These are phyloP conservation scores for Phrynocephalus versicolor DNA, from an alignment of 2,113 vertebrate genomes.

Conservation along the genomic window DNA sequence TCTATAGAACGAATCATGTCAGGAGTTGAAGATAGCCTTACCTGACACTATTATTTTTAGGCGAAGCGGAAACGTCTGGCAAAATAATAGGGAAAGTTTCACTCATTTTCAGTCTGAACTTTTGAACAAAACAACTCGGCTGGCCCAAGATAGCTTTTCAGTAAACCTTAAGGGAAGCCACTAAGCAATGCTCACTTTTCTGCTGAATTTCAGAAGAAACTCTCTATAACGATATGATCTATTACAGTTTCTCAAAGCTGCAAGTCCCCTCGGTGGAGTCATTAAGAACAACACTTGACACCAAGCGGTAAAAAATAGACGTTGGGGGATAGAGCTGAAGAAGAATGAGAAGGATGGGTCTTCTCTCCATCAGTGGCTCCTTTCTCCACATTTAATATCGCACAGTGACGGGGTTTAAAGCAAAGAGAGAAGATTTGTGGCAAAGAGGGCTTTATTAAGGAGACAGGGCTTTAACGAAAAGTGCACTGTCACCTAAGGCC, in stretches of 20 bases:
- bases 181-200: constrained; percentile 46
- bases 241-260: constrained; percentile 34
- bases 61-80: not conserved
- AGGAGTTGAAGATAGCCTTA: no score
- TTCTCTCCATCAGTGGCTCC: not conserved
- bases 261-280: constrained; percentile 1
- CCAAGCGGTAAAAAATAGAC: constrained; percentile 5
- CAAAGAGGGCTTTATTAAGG: constrained; percentile 22
- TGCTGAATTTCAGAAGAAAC: constrained; percentile 45
- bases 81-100: constrained; percentile 19
- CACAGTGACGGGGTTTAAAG: constrained; percentile 7
- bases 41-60: not conserved
- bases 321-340: not conserved
- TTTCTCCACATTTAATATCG: constrained; percentile 15
- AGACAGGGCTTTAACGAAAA: constrained; percentile 7
- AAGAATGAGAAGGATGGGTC: constrained; percentile 10
- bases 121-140: not conserved
- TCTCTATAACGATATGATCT: constrained; percentile 38
- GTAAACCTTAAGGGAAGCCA: constrained; percentile 19
- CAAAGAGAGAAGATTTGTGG: constrained; percentile 1
- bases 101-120: not conserved
- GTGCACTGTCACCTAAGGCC: constrained; percentile 25
- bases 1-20: no score
- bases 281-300: constrained; percentile 33
- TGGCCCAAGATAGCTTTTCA: constrained; percentile 15